Conservation (phyloP, 2,113 vertebrate genomes). For the Psilopogon haemacephalus region DNA sequence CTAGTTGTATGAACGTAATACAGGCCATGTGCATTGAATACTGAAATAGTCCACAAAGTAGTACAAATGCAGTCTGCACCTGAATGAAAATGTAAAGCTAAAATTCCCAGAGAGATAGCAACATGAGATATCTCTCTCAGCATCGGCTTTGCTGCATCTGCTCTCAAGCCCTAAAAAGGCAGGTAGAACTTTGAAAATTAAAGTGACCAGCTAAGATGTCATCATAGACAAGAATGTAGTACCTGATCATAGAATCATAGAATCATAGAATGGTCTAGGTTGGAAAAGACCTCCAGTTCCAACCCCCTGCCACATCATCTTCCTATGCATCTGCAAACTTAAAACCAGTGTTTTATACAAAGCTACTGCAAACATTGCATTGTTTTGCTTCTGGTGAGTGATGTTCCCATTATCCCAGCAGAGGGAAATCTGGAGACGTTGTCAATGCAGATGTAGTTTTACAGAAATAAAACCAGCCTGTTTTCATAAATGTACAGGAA, state of each 20-base stretch:
- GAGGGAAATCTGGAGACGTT: constrained; percentile 48
- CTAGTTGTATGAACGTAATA: not conserved
- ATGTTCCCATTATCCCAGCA: not conserved
- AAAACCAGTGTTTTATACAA: not conserved
- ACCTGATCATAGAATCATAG: no score
- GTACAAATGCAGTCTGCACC: not conserved
- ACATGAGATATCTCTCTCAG: not conserved
- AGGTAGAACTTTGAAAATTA: not conserved
- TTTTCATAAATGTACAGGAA: not conserved
- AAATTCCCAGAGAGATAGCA: not conserved
- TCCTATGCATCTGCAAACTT: not conserved
- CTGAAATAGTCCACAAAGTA: not conserved
- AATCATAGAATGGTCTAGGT: no score
- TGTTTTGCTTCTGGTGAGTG: not conserved
- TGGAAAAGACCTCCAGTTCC: no score
- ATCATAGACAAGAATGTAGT: not conserved
- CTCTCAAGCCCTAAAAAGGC: not conserved
- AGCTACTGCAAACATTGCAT: not conserved
- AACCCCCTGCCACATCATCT: no score
- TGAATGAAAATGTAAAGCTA: not conserved
- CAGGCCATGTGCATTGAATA: not conserved
- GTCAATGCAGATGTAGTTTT: not conserved
- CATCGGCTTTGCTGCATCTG: not conserved
- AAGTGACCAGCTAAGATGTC: not conserved
- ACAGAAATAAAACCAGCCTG: not conserved